A percentile compares a stretch with the other conserved stretches of the same genome.
Conservation (phyloP, 2,113 vertebrate species). For the Oenanthe melanoleuca region DNA sequence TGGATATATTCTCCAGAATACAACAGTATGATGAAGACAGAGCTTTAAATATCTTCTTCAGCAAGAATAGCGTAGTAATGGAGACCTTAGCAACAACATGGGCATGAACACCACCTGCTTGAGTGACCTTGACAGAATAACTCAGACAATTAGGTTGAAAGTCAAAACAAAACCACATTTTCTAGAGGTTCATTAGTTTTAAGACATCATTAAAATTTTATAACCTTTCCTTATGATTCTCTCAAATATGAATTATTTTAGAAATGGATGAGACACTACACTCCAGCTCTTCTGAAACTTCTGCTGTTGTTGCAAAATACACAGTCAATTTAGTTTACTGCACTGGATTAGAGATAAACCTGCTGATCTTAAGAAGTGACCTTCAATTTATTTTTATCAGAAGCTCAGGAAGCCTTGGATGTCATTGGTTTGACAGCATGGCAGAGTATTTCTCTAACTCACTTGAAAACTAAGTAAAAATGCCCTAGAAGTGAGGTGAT, state of each 20-base stretch:
- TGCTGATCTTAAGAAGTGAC: slow-evolving; percentile 40
- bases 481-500: neutral
- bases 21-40: neutral
- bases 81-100: neutral
- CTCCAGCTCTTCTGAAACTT: neutral
- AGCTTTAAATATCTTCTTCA: neutral
- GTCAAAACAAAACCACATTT: neutral
- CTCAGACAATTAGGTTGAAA: neutral
- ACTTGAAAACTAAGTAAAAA: slow-evolving; percentile 18
- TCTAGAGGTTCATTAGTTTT: neutral
- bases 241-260: neutral
- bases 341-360: slow-evolving; percentile 44
- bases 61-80: neutral
- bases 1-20: neutral
- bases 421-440: neutral
- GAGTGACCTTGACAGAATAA: neutral
- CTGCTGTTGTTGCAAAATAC: slow-evolving; percentile 28
- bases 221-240: neutral
- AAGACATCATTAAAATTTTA: neutral
- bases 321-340: slow-evolving; percentile 21
- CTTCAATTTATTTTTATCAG: slow-evolving; percentile 51
- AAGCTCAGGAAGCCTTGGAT: slow-evolving; percentile 6
- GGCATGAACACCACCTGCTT: neutral
- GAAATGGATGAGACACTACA: neutral
- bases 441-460: neutral